A percentile compares a stretch with the other conserved stretches of the same genome.
Evolutionary conservation across 2,888 invertebrate species (phyloP).

Genomic region (Chromoteleia sp.): DNA sequence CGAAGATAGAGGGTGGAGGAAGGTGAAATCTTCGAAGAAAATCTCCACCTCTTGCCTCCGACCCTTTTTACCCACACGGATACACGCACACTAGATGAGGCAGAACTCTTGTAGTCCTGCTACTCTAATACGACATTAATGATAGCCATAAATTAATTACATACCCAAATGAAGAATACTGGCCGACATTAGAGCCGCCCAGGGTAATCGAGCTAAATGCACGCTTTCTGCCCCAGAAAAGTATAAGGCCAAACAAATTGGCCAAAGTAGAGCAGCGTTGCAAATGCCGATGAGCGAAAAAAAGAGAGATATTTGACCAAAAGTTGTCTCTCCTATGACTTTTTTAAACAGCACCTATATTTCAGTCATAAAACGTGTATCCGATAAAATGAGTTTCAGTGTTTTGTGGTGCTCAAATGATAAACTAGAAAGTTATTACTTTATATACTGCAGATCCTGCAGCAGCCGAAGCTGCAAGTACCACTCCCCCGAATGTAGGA

Average conservation of each 20-base stretch:
- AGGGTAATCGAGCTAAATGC: conserved; percentile 93
- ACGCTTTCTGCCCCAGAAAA: conserved; percentile 94
- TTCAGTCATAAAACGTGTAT: neutral
- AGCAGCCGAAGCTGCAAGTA: conserved; percentile 95
- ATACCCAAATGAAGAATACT: conserved; percentile 92
- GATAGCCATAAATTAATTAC: conserved; percentile 67
- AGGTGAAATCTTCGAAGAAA: too few relatives aligned
- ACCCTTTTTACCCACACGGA: too few relatives aligned
- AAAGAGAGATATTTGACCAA: conserved; percentile 96
- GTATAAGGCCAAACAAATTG: conserved; percentile 93
- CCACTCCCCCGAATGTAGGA: conserved; percentile 95
- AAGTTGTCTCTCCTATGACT: conserved; percentile 96
- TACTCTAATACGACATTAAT: neutral
- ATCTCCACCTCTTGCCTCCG: too few relatives aligned
- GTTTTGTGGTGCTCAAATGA: neutral
- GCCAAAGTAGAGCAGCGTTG: conserved; percentile 95
- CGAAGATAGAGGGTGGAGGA: too few relatives aligned
- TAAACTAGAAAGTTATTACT: conserved; percentile 85
- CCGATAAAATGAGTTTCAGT: neutral
- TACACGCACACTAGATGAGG: too few relatives aligned
- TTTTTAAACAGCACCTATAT: conserved; percentile 95
- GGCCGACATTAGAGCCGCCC: conserved; percentile 93
- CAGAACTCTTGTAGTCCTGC: too few relatives aligned
- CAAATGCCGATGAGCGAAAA: conserved; percentile 96
- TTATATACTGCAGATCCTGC: conserved; percentile 97